These are phyloP conservation scores for Psophia crepitans DNA, from an alignment of 2,113 vertebrate genomes.

Conservation along the genomic window DNA sequence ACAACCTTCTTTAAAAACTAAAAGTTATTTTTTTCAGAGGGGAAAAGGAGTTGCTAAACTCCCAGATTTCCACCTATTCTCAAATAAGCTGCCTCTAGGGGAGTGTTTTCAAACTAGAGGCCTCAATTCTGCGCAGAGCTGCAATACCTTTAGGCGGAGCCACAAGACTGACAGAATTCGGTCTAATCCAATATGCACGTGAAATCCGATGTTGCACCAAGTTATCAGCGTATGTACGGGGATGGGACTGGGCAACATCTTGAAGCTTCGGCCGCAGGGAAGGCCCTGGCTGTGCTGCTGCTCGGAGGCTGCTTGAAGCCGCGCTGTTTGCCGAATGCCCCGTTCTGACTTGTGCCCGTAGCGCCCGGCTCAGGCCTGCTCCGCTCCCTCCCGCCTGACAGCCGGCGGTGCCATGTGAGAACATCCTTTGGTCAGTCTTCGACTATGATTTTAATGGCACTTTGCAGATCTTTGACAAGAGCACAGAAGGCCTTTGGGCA, in stretches of 20 bases:
- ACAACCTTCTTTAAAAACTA: not conserved
- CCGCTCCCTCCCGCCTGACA: rapidly evolving
- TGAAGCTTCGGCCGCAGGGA: not conserved
- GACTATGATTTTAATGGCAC: no score
- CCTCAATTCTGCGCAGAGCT: not conserved
- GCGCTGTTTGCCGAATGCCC: rapidly evolving
- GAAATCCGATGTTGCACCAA: not conserved
- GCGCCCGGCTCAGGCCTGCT: not conserved
- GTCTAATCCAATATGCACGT: not conserved
- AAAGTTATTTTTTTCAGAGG: not conserved
- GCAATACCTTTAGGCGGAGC: not conserved
- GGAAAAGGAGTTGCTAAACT: not conserved
- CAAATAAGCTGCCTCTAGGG: not conserved
- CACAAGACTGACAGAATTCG: not conserved
- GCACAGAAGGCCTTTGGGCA: not conserved
- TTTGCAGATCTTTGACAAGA: not conserved
- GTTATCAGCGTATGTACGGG: rapidly evolving
- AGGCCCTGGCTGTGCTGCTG: not conserved
- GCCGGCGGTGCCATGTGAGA: not conserved
- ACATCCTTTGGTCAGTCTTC: no score
- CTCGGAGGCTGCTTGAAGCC: not conserved
- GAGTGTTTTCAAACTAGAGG: not conserved
- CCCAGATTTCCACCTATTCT: not conserved
- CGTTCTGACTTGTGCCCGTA: rapidly evolving
- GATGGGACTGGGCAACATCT: not conserved